Evolutionary conservation across 2,113 vertebrate genomes (phyloP), one percentile per base, ranked within the genome.

Genomic region (Chamaea fasciata): DNA sequence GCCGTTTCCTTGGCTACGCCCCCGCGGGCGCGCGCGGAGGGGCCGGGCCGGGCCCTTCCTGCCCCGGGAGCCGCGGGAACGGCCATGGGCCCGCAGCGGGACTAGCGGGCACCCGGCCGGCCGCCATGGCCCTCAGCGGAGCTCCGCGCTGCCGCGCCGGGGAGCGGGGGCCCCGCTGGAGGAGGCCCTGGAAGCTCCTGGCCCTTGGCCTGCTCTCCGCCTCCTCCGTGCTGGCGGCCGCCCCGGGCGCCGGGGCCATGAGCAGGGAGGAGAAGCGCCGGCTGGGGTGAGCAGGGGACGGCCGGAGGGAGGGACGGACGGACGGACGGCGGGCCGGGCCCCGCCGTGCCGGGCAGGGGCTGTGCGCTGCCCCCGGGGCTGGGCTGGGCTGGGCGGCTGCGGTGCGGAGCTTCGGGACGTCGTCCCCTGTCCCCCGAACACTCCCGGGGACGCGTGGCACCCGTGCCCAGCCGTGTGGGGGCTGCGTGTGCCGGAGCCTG

Each of bases 1-100:
- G 94, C 74, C 68, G 97, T 98, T 98, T 97, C 97, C 98, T 95
- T 97, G 97, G 97, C 97, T 97, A 98, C 98, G 96, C 79, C 79
- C 79, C 65, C 35, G 53, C 60, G 79, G 79, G 79, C 64, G 77
- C 79, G 79, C 64, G 64, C 78, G 63, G 78, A 67, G 78, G 77
- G 77, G 52, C 42, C 53, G 78, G 97, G 97, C 70, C 79, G 96
- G 26, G 71, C 96, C 89, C 80, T 92, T 89, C 84, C 86, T 69
- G 92, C 73, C 52, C 56, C 27, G 59, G 59, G 83, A 80, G 68
- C 82, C 31, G 70, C 18, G 63, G 47, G 49, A 59, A 80, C 63
- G 31, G 92, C 67, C 46, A 89, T 93, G 84, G 81, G 93, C 92
- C 93, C 97, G 96, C 79, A 85, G 95, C 83, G 92, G 91, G 83